A percentile compares a stretch with the other conserved stretches of the same genome.
Conservation (phyloP, 2,888 invertebrate species). For the Acanthosepion pharaonis region DNA sequence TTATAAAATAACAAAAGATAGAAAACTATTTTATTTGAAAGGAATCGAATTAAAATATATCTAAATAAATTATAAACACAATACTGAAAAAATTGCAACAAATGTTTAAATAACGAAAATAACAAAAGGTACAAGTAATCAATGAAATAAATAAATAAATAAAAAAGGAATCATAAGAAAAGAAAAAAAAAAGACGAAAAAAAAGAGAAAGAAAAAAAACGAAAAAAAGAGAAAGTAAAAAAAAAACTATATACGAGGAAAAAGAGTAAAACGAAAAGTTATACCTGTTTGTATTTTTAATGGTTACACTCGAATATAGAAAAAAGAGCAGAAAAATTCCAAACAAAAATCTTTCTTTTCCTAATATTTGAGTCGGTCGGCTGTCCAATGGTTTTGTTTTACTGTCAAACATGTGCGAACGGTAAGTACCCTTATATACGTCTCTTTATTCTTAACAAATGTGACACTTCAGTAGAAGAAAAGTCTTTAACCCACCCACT, state of each 20-base stretch:
- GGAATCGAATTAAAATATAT: too few relatives aligned
- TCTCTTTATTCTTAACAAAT: too few relatives aligned
- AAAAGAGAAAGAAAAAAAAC: background rate
- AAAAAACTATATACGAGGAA: background rate
- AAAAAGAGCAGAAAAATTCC: background rate
- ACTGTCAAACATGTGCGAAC: background rate
- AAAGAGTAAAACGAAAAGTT: background rate
- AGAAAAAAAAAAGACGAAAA: background rate
- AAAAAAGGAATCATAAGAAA: background rate
- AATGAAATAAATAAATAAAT: background rate
- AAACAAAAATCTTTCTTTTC: background rate
- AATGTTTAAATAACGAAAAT: too few relatives aligned
- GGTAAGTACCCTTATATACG: background rate
- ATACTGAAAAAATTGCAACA: too few relatives aligned
- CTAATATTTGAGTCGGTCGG: background rate
- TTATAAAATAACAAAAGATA: too few relatives aligned
- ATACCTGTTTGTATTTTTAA: background rate
- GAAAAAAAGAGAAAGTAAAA: background rate
- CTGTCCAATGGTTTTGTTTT: background rate
- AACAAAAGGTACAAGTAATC: background rate
- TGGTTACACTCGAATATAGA: background rate
- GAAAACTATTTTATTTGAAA: too few relatives aligned
- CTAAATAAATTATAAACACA: too few relatives aligned
- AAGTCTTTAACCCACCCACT: too few relatives aligned
- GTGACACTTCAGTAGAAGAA: too few relatives aligned